These are phyloP conservation scores for Epicampocera succincta DNA, from an alignment of 2,888 invertebrate genomes.

Conservation along the genomic window DNA sequence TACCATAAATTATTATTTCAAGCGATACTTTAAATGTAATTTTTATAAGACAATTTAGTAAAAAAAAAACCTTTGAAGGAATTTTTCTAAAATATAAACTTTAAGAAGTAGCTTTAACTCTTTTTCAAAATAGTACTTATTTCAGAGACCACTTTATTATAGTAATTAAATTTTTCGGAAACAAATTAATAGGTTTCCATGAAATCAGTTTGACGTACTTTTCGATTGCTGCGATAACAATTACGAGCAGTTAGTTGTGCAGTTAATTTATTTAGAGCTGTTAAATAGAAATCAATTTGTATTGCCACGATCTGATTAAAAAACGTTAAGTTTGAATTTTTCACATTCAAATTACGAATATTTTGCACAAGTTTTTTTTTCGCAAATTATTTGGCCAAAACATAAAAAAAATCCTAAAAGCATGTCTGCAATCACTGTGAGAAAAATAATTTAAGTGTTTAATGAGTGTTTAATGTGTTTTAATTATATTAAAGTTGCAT, in stretches of 20 bases:
- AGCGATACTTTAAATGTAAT: no score
- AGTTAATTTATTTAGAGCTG: constrained; percentile 36
- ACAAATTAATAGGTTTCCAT: no score
- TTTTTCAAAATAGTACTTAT: no score
- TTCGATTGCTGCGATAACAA: no score
- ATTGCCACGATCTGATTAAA: constrained; percentile 4
- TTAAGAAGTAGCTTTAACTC: no score
- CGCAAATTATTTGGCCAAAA: background rate
- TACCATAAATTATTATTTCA: no score
- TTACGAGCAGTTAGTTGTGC: constrained; percentile 22
- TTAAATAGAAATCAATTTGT: constrained; percentile 19
- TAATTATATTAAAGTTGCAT: constrained; percentile 17
- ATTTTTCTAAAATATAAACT: no score
- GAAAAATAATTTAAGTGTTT: constrained; percentile 46
- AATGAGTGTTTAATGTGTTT: constrained; percentile 38
- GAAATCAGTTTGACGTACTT: no score
- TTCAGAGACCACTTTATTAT: no score
- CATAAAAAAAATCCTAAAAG: constrained; percentile 2
- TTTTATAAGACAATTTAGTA: no score
- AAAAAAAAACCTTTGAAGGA: no score
- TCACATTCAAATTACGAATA: constrained; percentile 15
- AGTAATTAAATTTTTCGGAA: no score
- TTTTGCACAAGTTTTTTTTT: background rate
- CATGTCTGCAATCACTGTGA: constrained; percentile 21
- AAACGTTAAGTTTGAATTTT: constrained; percentile 21